phyloP scores from a whole-genome alignment of 2,113 vertebrate species.

The Alethe diademata region DNA sequence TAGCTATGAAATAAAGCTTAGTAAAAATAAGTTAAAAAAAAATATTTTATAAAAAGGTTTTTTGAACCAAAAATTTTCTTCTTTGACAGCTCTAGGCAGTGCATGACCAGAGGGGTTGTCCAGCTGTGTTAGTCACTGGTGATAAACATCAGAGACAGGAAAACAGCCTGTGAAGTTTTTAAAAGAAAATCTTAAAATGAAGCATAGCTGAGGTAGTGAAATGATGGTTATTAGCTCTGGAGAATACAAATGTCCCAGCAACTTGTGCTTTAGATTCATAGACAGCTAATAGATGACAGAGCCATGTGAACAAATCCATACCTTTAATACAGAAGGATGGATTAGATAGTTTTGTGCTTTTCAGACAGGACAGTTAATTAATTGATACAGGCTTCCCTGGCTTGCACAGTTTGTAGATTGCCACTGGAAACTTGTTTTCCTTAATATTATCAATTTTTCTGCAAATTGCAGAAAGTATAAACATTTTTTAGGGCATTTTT shows the following conservation, averaged over 20 bases:
- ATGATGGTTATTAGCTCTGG: not conserved
- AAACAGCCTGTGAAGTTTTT: not conserved
- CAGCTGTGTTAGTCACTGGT: not conserved
- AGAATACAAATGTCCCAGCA: not conserved
- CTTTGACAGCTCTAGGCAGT: not conserved
- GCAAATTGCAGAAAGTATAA: not conserved
- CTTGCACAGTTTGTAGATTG: not conserved
- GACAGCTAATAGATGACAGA: not conserved
- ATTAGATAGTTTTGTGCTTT: not conserved
- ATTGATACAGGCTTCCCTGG: not conserved
- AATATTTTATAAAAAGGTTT: rapidly evolving
- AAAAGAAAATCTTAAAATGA: not conserved
- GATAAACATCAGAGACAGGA: not conserved
- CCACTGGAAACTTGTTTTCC: not conserved
- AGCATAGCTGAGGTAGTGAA: not conserved
- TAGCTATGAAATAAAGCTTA: not conserved
- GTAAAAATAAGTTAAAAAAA: not conserved
- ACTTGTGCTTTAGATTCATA: not conserved
- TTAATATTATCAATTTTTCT: not conserved
- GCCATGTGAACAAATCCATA: not conserved
- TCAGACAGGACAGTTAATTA: constrained; percentile 25
- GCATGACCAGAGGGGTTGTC: not conserved
- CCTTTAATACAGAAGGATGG: not conserved
- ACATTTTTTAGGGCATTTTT: not conserved
- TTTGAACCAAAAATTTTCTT: not conserved